Conservation (phyloP, 2,888 invertebrate genomes). For the Argyresthia albistria region DNA sequence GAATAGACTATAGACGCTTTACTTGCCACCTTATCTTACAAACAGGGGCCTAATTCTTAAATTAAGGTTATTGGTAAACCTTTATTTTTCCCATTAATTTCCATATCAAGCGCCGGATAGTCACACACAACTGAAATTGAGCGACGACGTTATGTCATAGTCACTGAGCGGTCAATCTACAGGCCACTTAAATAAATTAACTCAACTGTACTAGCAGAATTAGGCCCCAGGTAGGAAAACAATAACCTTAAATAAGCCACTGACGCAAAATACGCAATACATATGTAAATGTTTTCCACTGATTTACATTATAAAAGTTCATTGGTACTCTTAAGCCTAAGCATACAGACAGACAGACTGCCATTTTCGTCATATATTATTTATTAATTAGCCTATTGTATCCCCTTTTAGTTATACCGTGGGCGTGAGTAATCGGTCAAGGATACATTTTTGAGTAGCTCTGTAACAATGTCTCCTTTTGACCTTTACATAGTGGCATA, state of each 20-base stretch:
- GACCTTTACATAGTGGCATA: slow-evolving; percentile 17
- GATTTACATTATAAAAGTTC: slow-evolving; percentile 38
- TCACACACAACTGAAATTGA: too few species aligned
- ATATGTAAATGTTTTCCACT: slow-evolving; percentile 26
- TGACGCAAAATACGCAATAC: slow-evolving; percentile 26
- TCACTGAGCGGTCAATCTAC: too few species aligned
- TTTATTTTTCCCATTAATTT: too few species aligned
- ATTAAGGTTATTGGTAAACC: too few species aligned
- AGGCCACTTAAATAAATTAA: too few species aligned
- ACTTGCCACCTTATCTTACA: not conserved
- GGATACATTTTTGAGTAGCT: slow-evolving; percentile 26
- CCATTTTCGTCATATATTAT: slow-evolving; percentile 8
- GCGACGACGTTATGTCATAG: too few species aligned
- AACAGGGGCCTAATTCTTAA: too few species aligned
- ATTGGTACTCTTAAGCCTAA: too few species aligned
- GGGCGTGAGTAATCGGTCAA: slow-evolving; percentile 46
- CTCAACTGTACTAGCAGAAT: not conserved
- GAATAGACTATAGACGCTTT: too few species aligned
- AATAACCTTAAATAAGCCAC: slow-evolving; percentile 1
- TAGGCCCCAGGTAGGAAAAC: not conserved
- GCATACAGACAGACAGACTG: slow-evolving; percentile 1
- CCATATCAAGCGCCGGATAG: too few species aligned
- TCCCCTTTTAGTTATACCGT: slow-evolving; percentile 36
- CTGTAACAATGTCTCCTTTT: slow-evolving; percentile 18
- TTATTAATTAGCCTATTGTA: slow-evolving; percentile 46